Evolutionary conservation across 2,888 invertebrate genomes (phyloP).

Genomic region (Patella pellucida): DNA sequence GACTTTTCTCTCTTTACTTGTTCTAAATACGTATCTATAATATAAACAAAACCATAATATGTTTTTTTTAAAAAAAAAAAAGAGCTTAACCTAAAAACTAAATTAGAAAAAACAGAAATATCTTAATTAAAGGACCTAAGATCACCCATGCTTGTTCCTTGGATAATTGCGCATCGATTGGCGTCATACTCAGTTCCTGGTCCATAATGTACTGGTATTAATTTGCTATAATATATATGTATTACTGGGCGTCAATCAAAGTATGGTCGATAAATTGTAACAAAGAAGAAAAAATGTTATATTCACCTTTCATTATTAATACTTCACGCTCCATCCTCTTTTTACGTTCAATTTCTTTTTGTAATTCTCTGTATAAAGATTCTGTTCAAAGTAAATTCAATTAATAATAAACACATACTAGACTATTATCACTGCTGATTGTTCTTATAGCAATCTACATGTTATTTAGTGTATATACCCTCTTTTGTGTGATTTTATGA

Average conservation of each 20-base stretch:
- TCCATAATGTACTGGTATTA: too few species aligned
- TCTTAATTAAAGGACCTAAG: background rate
- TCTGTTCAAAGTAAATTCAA: constrained; percentile 49
- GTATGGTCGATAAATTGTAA: background rate
- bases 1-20: constrained; percentile 64
- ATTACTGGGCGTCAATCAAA: too few species aligned
- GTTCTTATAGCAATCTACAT: too few species aligned
- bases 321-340: constrained; percentile 66
- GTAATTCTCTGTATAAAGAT: constrained; percentile 61
- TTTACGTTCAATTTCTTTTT: constrained; percentile 62
- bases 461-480: too few species aligned
- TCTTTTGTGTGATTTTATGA: too few species aligned
- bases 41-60: background rate
- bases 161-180: too few species aligned
- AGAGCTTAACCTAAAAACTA: background rate
- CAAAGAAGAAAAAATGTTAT: background rate
- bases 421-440: too few species aligned
- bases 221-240: too few species aligned
- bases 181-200: too few species aligned
- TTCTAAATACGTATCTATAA: constrained; percentile 64
- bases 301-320: constrained; percentile 61
- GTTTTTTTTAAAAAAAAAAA: background rate
- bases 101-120: background rate
- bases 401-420: background rate
- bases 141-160: background rate